These are phyloP conservation scores for Gobiocypris rarus DNA, from an alignment of 2,113 vertebrate genomes.

Conservation along the genomic window DNA sequence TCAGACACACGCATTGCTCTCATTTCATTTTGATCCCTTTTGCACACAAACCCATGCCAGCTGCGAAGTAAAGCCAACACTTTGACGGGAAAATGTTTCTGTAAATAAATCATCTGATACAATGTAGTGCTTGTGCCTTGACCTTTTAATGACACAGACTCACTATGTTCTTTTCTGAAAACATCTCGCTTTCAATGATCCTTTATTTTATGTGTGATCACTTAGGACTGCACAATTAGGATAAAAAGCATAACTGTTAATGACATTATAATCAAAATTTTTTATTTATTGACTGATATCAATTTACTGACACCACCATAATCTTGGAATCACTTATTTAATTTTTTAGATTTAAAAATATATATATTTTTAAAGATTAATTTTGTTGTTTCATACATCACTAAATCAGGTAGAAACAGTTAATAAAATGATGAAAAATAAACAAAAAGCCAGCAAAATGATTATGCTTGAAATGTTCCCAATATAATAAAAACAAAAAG, in stretches of 20 bases:
- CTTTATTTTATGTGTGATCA: conserved; percentile 20
- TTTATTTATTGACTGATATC: neutral
- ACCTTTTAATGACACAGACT: conserved; percentile 56
- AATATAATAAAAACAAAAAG: no score
- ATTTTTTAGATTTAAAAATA: neutral
- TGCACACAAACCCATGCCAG: conserved; percentile 49
- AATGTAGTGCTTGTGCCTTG: conserved; percentile 70
- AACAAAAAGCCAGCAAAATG: no score
- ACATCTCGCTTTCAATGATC: neutral
- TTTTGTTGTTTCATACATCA: neutral
- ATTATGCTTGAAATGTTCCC: no score
- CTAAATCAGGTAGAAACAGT: neutral
- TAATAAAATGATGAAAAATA: no score
- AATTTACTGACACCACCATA: neutral
- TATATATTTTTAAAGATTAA: neutral
- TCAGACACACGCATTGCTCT: conserved; percentile 60
- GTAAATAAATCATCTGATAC: conserved; percentile 71
- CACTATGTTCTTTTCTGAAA: conserved; percentile 60
- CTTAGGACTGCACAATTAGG: neutral
- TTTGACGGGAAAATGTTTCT: conserved; percentile 61
- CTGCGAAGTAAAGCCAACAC: conserved; percentile 66
- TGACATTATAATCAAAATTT: neutral
- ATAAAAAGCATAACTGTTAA: neutral
- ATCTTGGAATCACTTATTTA: neutral
- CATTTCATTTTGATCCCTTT: conserved; percentile 52